Conservation (phyloP, 2,797 vertebrate species). For the Acomys russatus region DNA sequence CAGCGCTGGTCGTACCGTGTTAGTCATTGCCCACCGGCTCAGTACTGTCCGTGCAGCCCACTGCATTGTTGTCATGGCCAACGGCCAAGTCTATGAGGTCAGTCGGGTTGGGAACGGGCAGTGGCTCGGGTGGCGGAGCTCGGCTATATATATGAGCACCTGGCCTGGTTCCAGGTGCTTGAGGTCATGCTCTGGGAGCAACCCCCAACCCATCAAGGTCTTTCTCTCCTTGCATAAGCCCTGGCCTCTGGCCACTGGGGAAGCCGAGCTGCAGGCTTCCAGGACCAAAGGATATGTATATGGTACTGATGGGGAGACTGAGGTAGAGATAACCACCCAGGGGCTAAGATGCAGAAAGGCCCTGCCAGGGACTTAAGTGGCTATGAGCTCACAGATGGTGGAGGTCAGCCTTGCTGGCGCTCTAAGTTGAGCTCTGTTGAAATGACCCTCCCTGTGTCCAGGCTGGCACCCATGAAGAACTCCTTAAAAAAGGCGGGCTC, state of each 20-base stretch:
- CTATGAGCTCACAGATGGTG: neutral
- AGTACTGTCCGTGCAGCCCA: conserved; percentile 96
- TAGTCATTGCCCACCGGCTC: conserved; percentile 97
- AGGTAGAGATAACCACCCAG: neutral
- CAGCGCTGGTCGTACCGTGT: conserved; percentile 94
- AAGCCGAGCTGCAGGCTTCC: neutral
- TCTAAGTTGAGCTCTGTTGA: neutral
- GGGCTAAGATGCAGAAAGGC: neutral
- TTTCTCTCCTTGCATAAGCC: neutral
- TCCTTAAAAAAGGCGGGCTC: conserved; percentile 92
- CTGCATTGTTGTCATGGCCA: conserved; percentile 94
- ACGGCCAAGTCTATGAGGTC: conserved; percentile 94
- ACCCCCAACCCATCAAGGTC: neutral
- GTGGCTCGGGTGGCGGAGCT: neutral
- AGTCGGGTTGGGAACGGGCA: conserved; percentile 43
- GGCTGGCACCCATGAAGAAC: conserved; percentile 93
- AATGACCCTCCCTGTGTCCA: conserved; percentile 72
- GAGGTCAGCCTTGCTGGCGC: no score
- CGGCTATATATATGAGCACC: neutral
- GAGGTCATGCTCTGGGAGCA: neutral
- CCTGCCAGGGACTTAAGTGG: neutral
- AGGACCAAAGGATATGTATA: neutral
- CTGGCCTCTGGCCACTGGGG: neutral
- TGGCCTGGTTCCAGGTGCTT: neutral
- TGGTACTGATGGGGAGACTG: neutral